phyloP scores from a whole-genome alignment of 2,888 invertebrate species.

The Parnassius glacialis region DNA sequence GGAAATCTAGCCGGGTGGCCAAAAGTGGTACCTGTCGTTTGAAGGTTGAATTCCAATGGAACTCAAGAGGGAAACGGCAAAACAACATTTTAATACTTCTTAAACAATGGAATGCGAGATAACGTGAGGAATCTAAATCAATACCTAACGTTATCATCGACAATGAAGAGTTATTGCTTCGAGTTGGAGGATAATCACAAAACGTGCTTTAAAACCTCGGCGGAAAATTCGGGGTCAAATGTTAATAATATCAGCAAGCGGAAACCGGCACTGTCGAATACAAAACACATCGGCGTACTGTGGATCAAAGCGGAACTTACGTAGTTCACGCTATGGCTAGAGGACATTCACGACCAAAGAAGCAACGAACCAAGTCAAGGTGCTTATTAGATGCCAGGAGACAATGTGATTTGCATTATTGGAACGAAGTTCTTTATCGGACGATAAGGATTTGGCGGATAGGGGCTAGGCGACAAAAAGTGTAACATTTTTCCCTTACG shows the following conservation, averaged over 20 bases:
- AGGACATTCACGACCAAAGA: constrained; percentile 47
- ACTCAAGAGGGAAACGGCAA: constrained; percentile 7
- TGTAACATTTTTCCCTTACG: too few species aligned
- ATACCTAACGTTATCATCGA: constrained; percentile 16
- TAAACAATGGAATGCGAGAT: constrained; percentile 16
- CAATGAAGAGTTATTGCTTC: constrained; percentile 19
- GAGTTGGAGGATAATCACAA: constrained; percentile 36
- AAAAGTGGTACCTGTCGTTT: constrained; percentile 9
- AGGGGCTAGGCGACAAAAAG: too few species aligned
- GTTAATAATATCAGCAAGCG: constrained; percentile 75
- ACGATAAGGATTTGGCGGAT: too few species aligned
- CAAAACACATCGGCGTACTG: constrained; percentile 57
- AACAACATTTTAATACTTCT: constrained; percentile 15
- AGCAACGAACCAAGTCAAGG: constrained; percentile 9
- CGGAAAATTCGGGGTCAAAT: constrained; percentile 68
- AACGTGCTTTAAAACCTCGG: constrained; percentile 32
- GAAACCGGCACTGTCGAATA: constrained; percentile 71
- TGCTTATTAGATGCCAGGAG: neutral
- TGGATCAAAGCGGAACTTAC: constrained; percentile 56
- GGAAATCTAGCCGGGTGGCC: constrained; percentile 17
- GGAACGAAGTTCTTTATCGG: too few species aligned
- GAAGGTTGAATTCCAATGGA: constrained; percentile 21
- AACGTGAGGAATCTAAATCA: constrained; percentile 22
- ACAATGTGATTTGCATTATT: too few species aligned
- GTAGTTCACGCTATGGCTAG: constrained; percentile 41